Evolutionary conservation across 2,888 invertebrate species (phyloP).

Genomic region (Onthophagus sagittarius): DNA sequence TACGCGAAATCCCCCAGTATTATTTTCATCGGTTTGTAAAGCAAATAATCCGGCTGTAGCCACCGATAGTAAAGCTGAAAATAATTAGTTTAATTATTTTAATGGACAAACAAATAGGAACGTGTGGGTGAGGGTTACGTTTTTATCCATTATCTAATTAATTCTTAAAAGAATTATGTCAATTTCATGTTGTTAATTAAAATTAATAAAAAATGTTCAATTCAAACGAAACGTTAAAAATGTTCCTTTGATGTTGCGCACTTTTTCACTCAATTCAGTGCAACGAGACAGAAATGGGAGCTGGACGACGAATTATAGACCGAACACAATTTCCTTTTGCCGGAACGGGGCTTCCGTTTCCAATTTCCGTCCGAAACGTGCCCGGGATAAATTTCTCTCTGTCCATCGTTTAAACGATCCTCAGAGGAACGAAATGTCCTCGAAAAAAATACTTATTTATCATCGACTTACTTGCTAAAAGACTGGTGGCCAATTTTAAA

Average conservation of each 20-base stretch:
- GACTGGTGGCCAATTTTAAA: constrained; percentile 72
- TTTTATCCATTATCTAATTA: neutral
- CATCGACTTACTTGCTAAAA: constrained; percentile 68
- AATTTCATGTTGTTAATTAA: neutral
- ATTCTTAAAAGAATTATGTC: neutral
- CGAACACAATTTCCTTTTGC: neutral
- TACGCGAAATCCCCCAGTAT: constrained; percentile 67
- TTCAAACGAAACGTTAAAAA: no score
- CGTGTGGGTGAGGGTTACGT: neutral
- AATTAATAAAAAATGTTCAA: no score
- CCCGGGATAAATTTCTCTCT: neutral
- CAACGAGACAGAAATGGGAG: neutral
- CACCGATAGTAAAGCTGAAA: constrained; percentile 73
- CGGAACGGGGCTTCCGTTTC: neutral
- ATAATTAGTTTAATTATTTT: constrained; percentile 4
- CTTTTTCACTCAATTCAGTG: neutral
- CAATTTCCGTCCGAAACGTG: neutral
- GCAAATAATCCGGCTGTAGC: constrained; percentile 80
- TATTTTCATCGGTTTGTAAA: constrained; percentile 75
- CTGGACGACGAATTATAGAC: neutral
- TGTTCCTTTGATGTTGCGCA: no score
- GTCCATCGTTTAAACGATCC: neutral
- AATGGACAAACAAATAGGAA: neutral
- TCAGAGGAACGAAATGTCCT: neutral
- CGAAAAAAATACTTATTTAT: neutral